These are phyloP conservation scores for Megalopta genalis DNA, from an alignment of 1,140 invertebrate genomes.

Conservation along the genomic window DNA sequence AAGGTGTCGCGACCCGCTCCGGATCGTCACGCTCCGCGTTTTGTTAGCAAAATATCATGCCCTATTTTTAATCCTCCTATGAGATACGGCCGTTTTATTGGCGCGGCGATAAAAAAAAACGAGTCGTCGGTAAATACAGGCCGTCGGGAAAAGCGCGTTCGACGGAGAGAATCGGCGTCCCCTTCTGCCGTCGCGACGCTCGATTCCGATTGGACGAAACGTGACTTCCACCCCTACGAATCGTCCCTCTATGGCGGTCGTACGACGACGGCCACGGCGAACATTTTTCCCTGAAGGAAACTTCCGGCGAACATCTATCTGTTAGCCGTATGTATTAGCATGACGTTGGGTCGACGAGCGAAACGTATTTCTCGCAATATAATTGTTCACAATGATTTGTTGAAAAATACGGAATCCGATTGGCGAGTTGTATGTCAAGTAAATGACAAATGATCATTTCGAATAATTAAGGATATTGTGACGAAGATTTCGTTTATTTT, in stretches of 20 bases:
- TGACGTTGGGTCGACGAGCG: too few relatives aligned
- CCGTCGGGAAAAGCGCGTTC: not conserved
- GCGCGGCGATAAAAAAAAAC: not conserved
- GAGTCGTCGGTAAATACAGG: constrained; percentile 13
- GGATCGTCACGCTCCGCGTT: constrained; percentile 20
- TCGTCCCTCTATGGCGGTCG: not conserved
- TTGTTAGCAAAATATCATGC: constrained; percentile 37
- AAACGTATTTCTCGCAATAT: too few relatives aligned
- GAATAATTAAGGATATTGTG: too few relatives aligned
- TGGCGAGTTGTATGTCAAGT: too few relatives aligned
- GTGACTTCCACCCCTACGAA: not conserved
- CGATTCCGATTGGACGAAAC: not conserved
- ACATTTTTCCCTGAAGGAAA: too few relatives aligned
- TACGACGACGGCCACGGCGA: too few relatives aligned
- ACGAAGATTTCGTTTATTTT: too few relatives aligned
- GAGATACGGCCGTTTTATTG: constrained; percentile 6
- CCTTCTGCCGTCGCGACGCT: not conserved
- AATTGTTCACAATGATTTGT: too few relatives aligned
- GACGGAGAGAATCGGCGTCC: constrained; percentile 4
- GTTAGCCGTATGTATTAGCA: too few relatives aligned
- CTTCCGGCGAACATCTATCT: too few relatives aligned
- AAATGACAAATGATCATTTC: too few relatives aligned
- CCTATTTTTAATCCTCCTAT: constrained; percentile 32
- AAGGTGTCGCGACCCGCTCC: constrained; percentile 16
- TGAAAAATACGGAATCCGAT: too few relatives aligned